Evolutionary conservation across 2,797 vertebrate species (phyloP).

Genomic region (Gadopsis marmoratus): DNA sequence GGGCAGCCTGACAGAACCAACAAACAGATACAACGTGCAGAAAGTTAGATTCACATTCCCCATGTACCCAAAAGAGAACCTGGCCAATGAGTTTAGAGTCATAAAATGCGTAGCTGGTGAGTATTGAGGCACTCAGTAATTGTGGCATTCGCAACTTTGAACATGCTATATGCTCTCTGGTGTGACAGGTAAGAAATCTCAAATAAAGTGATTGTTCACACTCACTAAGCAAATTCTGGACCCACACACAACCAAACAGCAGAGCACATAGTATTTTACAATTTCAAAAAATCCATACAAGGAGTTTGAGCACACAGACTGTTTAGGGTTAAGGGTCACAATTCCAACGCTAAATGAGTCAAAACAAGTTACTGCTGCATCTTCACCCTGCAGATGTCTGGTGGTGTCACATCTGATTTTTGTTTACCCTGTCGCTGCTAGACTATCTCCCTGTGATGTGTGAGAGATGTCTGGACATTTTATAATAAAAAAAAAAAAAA

Average conservation of each 20-base stretch:
- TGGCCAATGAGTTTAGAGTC: neutral
- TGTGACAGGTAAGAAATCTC: neutral
- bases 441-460: slow-evolving; percentile 1
- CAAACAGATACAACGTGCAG: slow-evolving; percentile 13
- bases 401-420: slow-evolving; percentile 5
- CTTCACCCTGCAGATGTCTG: slow-evolving; percentile 10
- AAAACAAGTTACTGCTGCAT: slow-evolving; percentile 28
- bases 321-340: neutral
- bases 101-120: neutral
- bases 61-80: neutral
- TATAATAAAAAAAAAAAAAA: neutral
- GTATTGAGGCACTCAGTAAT: neutral
- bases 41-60: neutral
- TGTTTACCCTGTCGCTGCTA: slow-evolving; percentile 18
- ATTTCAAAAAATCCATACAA: neutral
- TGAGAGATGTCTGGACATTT: neutral
- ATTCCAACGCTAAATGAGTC: slow-evolving; percentile 26
- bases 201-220: neutral
- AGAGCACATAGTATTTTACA: neutral
- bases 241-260: neutral
- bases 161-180: neutral
- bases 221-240: neutral
- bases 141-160: neutral
- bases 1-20: slow-evolving; percentile 50
- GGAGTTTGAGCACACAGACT: neutral